Percentiles rank a stretch among this genome's conserved stretches.
Conservation (phyloP, 2,888 invertebrate genomes). For the Cryptosula pallasiana region DNA sequence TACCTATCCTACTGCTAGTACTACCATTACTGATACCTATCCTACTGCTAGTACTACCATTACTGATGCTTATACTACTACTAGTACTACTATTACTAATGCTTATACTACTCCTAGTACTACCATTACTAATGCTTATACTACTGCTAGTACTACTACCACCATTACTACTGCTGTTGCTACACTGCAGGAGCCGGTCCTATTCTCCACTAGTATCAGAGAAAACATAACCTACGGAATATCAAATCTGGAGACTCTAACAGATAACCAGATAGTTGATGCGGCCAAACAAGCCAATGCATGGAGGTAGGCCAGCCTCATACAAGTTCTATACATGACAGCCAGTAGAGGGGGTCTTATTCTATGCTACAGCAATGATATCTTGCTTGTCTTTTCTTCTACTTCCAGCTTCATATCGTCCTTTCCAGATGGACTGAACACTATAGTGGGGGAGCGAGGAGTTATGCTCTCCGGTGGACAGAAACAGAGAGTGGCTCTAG, state of each 20-base stretch:
- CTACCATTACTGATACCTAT: too few relatives aligned
- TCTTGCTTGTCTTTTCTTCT: too few relatives aligned
- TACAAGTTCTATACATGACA: too few relatives aligned
- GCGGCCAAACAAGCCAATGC: slow-evolving; percentile 81
- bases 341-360: too few relatives aligned
- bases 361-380: too few relatives aligned
- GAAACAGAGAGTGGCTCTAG: slow-evolving; percentile 87
- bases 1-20: too few relatives aligned
- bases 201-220: slow-evolving; percentile 82
- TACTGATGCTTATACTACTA: too few relatives aligned
- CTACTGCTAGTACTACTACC: too few relatives aligned
- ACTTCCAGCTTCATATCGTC: slow-evolving; percentile 63
- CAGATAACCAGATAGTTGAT: slow-evolving; percentile 59
- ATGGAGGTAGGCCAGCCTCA: slow-evolving; percentile 26
- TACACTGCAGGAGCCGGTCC: slow-evolving; percentile 74
- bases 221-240: slow-evolving; percentile 76
- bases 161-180: too few relatives aligned
- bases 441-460: slow-evolving; percentile 83
- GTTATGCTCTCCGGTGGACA: slow-evolving; percentile 84
- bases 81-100: slow-evolving; percentile 15
- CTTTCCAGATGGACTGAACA: slow-evolving; percentile 69
- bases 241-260: slow-evolving; percentile 53
- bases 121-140: too few relatives aligned
- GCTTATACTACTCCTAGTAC: not conserved
- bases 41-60: too few relatives aligned